Evolutionary conservation across 2,113 vertebrate species (phyloP).

Genomic region (Spea multiplicata): DNA sequence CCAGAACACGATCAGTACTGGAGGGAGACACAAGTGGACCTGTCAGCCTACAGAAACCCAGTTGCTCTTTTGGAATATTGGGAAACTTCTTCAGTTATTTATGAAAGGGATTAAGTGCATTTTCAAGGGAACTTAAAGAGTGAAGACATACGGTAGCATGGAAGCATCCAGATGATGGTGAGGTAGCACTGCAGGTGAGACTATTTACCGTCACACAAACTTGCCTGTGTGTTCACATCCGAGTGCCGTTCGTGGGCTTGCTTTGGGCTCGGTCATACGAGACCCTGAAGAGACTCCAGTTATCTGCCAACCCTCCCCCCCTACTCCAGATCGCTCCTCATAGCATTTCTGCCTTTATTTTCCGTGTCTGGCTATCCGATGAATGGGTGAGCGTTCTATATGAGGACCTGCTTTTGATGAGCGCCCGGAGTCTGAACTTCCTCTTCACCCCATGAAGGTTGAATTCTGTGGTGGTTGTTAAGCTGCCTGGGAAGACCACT

Average conservation of each 20-base stretch:
- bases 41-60: constrained; percentile 21
- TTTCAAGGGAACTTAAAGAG: not conserved
- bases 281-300: constrained; percentile 25
- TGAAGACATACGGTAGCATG: not conserved
- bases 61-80: not conserved
- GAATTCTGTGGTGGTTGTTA: constrained; percentile 40
- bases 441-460: not conserved
- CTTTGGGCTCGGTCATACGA: constrained; percentile 12
- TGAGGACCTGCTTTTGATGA: constrained; percentile 56
- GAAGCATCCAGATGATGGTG: not conserved
- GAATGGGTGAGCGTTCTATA: constrained; percentile 44
- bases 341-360: constrained; percentile 27
- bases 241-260: not conserved
- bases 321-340: constrained; percentile 25
- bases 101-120: not conserved
- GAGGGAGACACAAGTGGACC: constrained; percentile 12
- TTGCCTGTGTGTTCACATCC: constrained; percentile 21
- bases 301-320: constrained; percentile 25
- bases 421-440: constrained; percentile 48
- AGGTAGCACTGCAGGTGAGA: constrained; percentile 35
- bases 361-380: constrained; percentile 35
- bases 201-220: constrained; percentile 30
- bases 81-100: not conserved
- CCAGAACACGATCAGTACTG: constrained; percentile 5
- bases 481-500: constrained; percentile 36